These are phyloP conservation scores for Rhinoraja longicauda DNA, from an alignment of 2,797 vertebrate species.

Conservation along the genomic window DNA sequence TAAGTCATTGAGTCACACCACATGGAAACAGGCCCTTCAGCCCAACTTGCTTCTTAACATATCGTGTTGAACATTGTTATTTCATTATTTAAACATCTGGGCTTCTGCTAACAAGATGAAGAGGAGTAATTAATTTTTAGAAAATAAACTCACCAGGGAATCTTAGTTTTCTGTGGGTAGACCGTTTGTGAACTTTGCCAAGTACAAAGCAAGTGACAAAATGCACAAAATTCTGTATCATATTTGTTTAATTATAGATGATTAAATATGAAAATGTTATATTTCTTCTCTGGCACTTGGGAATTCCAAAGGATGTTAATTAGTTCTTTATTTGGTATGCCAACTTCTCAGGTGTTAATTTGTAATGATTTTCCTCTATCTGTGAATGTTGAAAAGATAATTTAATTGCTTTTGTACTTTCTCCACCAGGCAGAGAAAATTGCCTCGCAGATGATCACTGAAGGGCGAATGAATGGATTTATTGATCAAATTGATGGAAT, in stretches of 20 bases:
- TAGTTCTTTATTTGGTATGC: background rate
- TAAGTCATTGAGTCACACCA: no score
- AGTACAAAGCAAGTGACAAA: background rate
- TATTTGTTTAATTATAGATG: background rate
- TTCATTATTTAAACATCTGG: background rate
- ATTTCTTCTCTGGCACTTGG: background rate
- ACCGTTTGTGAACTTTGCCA: background rate
- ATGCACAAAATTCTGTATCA: background rate
- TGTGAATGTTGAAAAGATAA: background rate
- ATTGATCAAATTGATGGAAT: conserved; percentile 98
- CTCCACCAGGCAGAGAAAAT: conserved; percentile 86
- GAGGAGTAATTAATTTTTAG: background rate
- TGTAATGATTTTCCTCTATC: background rate
- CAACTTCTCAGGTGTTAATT: background rate
- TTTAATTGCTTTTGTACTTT: background rate
- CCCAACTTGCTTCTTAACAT: background rate
- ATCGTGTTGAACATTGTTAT: background rate
- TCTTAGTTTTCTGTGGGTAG: background rate
- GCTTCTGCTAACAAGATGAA: background rate
- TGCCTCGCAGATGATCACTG: conserved; percentile 98
- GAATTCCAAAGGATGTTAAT: background rate
- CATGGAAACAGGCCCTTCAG: no score
- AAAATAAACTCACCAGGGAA: no score
- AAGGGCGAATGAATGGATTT: conserved; percentile 97
- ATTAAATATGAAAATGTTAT: background rate